Conservation (phyloP, 2,797 vertebrate genomes). For the Cichlasoma orientale region DNA sequence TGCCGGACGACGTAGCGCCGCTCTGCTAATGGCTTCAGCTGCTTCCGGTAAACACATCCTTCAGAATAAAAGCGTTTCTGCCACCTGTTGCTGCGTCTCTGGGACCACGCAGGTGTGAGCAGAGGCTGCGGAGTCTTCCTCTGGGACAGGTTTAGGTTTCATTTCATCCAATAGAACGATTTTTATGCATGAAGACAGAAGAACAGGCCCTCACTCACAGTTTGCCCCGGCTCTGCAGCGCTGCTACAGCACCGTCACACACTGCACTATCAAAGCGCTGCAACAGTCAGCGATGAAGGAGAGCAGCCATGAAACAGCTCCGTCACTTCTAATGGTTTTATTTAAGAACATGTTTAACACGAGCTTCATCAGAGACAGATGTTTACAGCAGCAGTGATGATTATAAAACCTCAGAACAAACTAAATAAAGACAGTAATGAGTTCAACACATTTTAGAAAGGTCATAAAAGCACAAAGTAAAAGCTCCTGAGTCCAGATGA, state of each 20-base stretch:
- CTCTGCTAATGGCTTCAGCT: background rate
- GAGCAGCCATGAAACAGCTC: background rate
- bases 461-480: background rate
- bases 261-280: background rate
- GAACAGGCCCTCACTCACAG: too few species aligned
- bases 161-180: too few species aligned
- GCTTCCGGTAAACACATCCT: background rate
- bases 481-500: background rate
- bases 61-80: background rate
- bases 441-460: background rate
- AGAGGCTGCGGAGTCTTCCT: too few species aligned
- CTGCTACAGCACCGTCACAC: background rate
- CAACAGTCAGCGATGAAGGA: background rate
- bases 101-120: too few species aligned
- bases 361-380: background rate
- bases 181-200: too few species aligned
- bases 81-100: background rate
- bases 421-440: accelerated
- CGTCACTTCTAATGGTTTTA: background rate
- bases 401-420: background rate
- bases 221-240: too few species aligned
- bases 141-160: too few species aligned
- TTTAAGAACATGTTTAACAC: background rate
- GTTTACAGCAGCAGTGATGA: background rate
- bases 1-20: background rate